Evolutionary conservation across 2,888 invertebrate genomes (phyloP).

Genomic region (Sabatieria punctata): DNA sequence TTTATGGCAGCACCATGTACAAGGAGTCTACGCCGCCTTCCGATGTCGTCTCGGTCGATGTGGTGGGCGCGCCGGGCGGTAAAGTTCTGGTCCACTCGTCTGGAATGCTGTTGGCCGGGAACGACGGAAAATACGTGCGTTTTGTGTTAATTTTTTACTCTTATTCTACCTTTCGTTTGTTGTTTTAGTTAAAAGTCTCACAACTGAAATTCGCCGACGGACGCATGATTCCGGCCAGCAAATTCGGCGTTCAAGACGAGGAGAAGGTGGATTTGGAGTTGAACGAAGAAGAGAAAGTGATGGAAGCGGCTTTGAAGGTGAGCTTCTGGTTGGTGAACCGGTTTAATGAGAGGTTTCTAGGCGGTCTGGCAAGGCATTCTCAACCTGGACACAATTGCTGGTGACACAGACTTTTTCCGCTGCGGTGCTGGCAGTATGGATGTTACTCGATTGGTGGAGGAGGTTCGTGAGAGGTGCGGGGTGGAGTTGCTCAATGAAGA

Average conservation of each 20-base stretch:
- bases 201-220: constrained; percentile 53
- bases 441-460: constrained; percentile 77
- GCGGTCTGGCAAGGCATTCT: constrained; percentile 70
- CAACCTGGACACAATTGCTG: constrained; percentile 46
- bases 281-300: constrained; percentile 52
- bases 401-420: constrained; percentile 73
- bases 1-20: constrained; percentile 68
- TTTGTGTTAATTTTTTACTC: not conserved
- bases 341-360: constrained; percentile 37
- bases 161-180: not conserved
- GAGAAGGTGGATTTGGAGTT: constrained; percentile 45
- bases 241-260: constrained; percentile 49
- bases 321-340: not conserved
- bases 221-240: constrained; percentile 50
- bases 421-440: constrained; percentile 97
- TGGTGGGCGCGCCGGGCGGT: constrained; percentile 41
- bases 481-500: constrained; percentile 67
- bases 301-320: constrained; percentile 43
- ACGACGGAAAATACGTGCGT: constrained; percentile 54
- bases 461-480: constrained; percentile 56
- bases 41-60: constrained; percentile 45
- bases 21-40: constrained; percentile 36
- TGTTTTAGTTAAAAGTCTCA: constrained; percentile 51
- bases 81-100: constrained; percentile 49
- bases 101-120: constrained; percentile 63